These are phyloP conservation scores for Montipora foliosa DNA, from an alignment of 64 coral and sea anemone genomes.

Conservation along the genomic window DNA sequence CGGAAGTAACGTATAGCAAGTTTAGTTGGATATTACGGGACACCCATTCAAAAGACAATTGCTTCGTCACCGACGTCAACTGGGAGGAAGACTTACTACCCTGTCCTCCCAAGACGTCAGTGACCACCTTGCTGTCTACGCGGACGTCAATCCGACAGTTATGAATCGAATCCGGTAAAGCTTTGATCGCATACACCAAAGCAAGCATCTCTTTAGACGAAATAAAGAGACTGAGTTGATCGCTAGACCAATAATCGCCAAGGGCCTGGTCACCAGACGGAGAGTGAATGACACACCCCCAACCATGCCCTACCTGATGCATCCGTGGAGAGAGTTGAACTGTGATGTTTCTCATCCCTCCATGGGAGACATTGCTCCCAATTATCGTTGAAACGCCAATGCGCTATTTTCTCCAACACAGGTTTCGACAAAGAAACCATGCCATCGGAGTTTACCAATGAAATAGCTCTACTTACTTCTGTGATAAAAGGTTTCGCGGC, in stretches of 20 bases:
- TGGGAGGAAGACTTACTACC: neutral
- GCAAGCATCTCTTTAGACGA: neutral
- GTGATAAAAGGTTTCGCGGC: conserved; percentile 21
- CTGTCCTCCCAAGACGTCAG: neutral
- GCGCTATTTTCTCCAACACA: no score
- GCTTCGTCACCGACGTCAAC: neutral
- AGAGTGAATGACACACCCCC: no score
- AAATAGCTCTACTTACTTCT: no score
- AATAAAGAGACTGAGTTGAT: neutral
- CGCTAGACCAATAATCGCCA: neutral
- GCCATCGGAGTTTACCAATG: no score
- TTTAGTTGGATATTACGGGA: neutral
- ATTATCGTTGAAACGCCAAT: neutral
- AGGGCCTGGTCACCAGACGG: neutral
- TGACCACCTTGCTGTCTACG: neutral
- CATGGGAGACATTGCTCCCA: conserved; percentile 20
- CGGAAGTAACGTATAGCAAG: neutral
- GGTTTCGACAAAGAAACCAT: neutral
- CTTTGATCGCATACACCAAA: neutral
- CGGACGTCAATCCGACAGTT: no score
- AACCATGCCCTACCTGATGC: no score
- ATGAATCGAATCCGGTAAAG: no score
- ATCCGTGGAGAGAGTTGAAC: no score
- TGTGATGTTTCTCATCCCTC: neutral
- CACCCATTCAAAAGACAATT: neutral